Percentiles rank a stretch among this genome's conserved stretches.
phyloP scores from a whole-genome alignment of 2,888 invertebrate genomes.

The Corbicula japonica region DNA sequence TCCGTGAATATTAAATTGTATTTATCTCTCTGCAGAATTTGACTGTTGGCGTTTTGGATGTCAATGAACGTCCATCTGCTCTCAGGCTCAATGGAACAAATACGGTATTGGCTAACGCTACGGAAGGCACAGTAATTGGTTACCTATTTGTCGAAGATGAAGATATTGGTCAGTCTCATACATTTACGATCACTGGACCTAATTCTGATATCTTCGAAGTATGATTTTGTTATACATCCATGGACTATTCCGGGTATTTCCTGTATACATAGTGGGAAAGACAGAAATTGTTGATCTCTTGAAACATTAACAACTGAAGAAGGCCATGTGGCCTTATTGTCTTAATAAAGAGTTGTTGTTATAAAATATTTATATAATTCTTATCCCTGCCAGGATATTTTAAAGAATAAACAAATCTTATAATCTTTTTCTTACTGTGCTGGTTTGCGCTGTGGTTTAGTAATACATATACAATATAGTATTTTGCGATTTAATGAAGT shows the following conservation, averaged over 20 bases:
- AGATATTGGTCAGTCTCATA: slow-evolving; percentile 67
- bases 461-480: background rate
- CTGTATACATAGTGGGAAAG: no score
- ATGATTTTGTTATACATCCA: background rate
- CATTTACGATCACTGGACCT: slow-evolving; percentile 63
- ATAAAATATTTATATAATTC: background rate
- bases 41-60: slow-evolving; percentile 55
- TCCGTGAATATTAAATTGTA: background rate
- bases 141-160: slow-evolving; percentile 66
- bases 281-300: no score
- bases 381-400: background rate
- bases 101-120: slow-evolving; percentile 61
- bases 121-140: slow-evolving; percentile 64
- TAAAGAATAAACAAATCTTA: no score
- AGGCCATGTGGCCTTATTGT: no score
- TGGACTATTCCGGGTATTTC: no score
- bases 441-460: background rate
- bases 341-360: no score
- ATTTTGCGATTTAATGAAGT: background rate
- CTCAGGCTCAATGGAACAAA: slow-evolving; percentile 67
- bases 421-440: background rate
- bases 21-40: slow-evolving; percentile 42
- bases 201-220: slow-evolving; percentile 72
- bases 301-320: no score
- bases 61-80: slow-evolving; percentile 71